Evolutionary conservation across 2,888 invertebrate species (phyloP), one percentile per base, ranked within the genome.

Genomic region (Dinocampus coccinellae): DNA sequence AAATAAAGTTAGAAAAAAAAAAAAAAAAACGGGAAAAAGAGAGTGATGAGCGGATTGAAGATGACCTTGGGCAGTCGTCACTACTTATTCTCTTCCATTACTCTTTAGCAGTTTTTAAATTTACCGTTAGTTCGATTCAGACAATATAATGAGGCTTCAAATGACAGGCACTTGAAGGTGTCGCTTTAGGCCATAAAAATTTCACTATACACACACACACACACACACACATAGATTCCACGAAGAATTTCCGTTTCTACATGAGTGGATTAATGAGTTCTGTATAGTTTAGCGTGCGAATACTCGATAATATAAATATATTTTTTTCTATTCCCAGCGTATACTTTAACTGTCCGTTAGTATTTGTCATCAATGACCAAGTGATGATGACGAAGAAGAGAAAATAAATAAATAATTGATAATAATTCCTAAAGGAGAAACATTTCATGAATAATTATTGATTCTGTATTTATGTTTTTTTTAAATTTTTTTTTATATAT

Each of bases 61-160:
- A 66, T 66, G 71, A 66, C 71, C 71, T 71, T 71, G 71, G 53
- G 61, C 55, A 62, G 39, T 62, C 61, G 29, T 65, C 65, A 55
- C 52, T 67, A 24, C 57, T 53, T 34, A 42, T 22, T 34, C 47
- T 58, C 57, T 57, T 34, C 55, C 63, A n/a, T 70, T 57, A 42
- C 55, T 33, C 57, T 39, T 9, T 24, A 47, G 4, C 6, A 16
- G 47, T 47, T 16, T 47, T 47, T 47, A 16, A 6, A 36, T 62
- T 52, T 71, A 71, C 71, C 71, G 71, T 71, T 67, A 29, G 20
- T 55, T 61, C 33, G 47, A 71, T 71, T 70, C 65, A 61, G 65
- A 70, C 65, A 55, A 66, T 58, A 55, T 70, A 70, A 70, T 70
- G 70, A 64, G 36, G 52, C 61, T 60, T 61, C 47, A 64, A 64